These are phyloP conservation scores for Salvator merianae DNA, from an alignment of 2,113 vertebrate genomes.

Conservation along the genomic window DNA sequence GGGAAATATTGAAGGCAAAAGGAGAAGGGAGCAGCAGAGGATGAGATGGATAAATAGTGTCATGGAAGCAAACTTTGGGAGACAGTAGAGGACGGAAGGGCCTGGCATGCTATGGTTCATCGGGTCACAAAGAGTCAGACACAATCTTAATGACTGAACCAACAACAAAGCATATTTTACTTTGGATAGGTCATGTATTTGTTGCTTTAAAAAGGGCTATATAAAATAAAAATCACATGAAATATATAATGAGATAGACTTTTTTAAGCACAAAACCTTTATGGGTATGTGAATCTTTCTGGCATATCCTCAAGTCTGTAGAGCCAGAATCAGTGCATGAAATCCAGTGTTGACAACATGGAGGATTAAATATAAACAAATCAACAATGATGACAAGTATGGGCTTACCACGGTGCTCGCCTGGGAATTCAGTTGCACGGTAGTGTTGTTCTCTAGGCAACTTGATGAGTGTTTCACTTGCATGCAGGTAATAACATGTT, in stretches of 20 bases:
- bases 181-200: no score
- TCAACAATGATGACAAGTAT: constrained; percentile 9
- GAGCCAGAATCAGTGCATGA: background rate
- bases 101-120: no score
- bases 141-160: no score
- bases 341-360: background rate
- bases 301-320: constrained; percentile 5
- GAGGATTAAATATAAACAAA: constrained; percentile 15
- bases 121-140: no score
- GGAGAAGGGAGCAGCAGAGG: no score
- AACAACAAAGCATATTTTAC: no score
- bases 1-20: no score
- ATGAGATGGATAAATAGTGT: no score
- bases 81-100: no score
- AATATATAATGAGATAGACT: background rate
- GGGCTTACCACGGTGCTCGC: background rate
- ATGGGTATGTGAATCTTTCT: background rate
- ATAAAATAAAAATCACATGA: no score
- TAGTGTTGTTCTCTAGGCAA: constrained; percentile 15
- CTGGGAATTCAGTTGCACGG: constrained; percentile 25
- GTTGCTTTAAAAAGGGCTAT: no score
- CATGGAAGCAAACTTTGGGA: no score
- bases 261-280: background rate
- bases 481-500: background rate
- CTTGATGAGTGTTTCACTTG: constrained; percentile 10